Evolutionary conservation across 2,797 vertebrate genomes (phyloP).

Genomic region (Micropoecilia bifurca): DNA sequence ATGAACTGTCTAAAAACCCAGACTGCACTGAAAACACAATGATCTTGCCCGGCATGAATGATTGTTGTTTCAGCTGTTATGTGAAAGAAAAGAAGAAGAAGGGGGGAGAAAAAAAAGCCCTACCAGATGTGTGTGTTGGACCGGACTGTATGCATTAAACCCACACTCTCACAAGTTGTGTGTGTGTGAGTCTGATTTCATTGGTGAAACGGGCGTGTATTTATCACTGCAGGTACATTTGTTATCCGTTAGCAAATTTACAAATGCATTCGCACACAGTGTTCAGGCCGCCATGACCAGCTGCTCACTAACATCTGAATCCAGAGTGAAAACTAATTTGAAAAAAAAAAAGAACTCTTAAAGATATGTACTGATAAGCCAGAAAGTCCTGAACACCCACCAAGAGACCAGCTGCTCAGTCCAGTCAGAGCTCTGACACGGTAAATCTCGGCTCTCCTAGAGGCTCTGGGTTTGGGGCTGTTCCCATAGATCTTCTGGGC

Average conservation of each 20-base stretch:
- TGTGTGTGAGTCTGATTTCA: conserved; percentile 10
- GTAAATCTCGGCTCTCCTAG: background rate
- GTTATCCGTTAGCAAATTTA: background rate
- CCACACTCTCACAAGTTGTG: background rate
- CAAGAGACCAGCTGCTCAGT: background rate
- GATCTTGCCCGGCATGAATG: conserved; percentile 64
- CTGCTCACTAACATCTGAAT: background rate
- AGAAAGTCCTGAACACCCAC: background rate
- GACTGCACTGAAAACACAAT: conserved; percentile 59
- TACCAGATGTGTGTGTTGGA: conserved; percentile 34
- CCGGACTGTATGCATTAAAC: conserved; percentile 20
- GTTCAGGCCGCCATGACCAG: background rate
- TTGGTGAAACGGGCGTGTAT: background rate
- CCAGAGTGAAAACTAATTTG: background rate
- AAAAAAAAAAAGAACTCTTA: background rate
- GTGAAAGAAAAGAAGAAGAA: conserved; percentile 26
- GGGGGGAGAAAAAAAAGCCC: conserved; percentile 50
- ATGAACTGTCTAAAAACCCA: conserved; percentile 37
- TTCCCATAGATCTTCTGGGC: background rate
- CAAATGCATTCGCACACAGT: background rate
- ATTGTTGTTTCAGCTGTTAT: conserved; percentile 81
- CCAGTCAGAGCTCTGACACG: background rate
- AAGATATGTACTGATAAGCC: background rate
- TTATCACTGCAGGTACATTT: background rate
- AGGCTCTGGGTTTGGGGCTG: background rate